A percentile compares a stretch with the other conserved stretches of the same genome.
Conservation (phyloP, 2,888 invertebrate species). For the Anaspis maculata region DNA sequence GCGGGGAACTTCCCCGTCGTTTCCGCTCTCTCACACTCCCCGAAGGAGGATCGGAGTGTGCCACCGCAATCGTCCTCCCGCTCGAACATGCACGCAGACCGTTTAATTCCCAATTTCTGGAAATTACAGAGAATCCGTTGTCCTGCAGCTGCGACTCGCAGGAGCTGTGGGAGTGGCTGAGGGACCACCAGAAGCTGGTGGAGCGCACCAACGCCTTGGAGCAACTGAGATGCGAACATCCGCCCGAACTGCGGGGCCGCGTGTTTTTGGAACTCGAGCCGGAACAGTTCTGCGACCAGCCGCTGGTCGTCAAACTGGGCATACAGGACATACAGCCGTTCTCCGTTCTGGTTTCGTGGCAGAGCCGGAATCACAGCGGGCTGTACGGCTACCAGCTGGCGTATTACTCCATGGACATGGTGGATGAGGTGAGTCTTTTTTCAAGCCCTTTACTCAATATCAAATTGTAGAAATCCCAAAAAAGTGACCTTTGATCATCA, state of each 20-base stretch:
- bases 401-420: conserved; percentile 62
- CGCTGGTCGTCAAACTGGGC: conserved; percentile 73
- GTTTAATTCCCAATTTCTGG: too few relatives aligned
- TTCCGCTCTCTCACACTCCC: too few relatives aligned
- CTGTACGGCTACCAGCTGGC: conserved; percentile 79
- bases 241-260: conserved; percentile 66
- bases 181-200: conserved; percentile 75
- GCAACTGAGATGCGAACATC: conserved; percentile 76
- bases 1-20: too few relatives aligned
- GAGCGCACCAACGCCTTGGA: conserved; percentile 48
- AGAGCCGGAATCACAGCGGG: conserved; percentile 77
- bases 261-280: conserved; percentile 71
- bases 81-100: too few relatives aligned
- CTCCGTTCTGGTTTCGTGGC: conserved; percentile 83
- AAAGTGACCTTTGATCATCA: too few relatives aligned
- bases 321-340: conserved; percentile 84
- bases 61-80: too few relatives aligned
- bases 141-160: conserved; percentile 85
- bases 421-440: conserved; percentile 50
- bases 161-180: conserved; percentile 87
- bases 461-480: too few relatives aligned
- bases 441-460: too few relatives aligned
- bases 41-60: too few relatives aligned
- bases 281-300: conserved; percentile 76
- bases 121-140: conserved; percentile 70